These are phyloP conservation scores for Athripsodes cinereus DNA, from an alignment of 2,888 invertebrate species.

Conservation along the genomic window DNA sequence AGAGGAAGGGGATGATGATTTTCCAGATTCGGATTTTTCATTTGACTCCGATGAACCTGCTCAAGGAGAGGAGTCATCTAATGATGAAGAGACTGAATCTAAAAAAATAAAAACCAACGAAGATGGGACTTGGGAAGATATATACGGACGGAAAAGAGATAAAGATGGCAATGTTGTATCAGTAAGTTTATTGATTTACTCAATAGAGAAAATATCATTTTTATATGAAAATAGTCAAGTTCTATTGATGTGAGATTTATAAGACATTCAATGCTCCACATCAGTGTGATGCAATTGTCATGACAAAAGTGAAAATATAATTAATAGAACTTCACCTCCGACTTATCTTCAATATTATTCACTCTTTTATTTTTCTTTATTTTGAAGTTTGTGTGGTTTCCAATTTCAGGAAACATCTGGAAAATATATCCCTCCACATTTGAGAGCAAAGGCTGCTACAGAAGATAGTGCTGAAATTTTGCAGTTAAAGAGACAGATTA, in stretches of 20 bases:
- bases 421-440: slow-evolving; percentile 80
- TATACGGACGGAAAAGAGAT: slow-evolving; percentile 83
- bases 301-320: no score
- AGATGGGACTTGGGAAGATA: slow-evolving; percentile 71
- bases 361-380: no score
- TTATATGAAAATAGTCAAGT: no score
- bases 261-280: no score
- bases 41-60: slow-evolving; percentile 5
- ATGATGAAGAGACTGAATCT: slow-evolving; percentile 14
- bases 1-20: slow-evolving; percentile 19
- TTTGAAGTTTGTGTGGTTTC: no score
- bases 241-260: no score
- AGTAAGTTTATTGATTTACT: slow-evolving; percentile 35
- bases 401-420: slow-evolving; percentile 35
- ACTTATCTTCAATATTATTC: no score
- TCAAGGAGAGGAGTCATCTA: background rate
- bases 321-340: no score
- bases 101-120: background rate
- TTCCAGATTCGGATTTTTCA: slow-evolving; percentile 10
- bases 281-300: no score
- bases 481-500: slow-evolving; percentile 71
- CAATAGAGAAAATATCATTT: no score
- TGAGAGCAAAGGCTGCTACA: slow-evolving; percentile 53
- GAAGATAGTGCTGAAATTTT: slow-evolving; percentile 52
- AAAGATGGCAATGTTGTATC: slow-evolving; percentile 71